Conservation (phyloP, 2,888 invertebrate species). For the Pecten maximus region DNA sequence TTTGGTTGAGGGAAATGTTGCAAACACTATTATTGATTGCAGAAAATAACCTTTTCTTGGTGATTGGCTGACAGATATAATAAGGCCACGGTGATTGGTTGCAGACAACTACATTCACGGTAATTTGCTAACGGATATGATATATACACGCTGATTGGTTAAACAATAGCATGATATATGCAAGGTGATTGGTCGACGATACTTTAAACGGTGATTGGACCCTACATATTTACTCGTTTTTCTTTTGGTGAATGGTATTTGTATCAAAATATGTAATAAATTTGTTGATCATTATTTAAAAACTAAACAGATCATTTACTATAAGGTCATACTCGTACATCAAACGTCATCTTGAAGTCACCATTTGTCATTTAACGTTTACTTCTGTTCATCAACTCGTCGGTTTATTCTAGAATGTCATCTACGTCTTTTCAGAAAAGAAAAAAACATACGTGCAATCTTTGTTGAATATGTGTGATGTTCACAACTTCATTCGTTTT, state of each 20-base stretch:
- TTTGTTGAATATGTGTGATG: background rate
- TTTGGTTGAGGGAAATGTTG: background rate
- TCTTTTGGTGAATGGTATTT: background rate
- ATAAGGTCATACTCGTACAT: too few relatives aligned
- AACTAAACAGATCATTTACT: too few relatives aligned
- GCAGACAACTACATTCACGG: background rate
- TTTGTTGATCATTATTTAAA: too few relatives aligned
- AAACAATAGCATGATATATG: too few relatives aligned
- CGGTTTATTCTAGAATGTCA: too few relatives aligned
- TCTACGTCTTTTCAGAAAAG: too few relatives aligned
- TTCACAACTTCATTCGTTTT: background rate
- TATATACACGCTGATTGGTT: background rate
- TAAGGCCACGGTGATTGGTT: background rate
- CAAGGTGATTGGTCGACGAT: too few relatives aligned
- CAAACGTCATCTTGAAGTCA: background rate
- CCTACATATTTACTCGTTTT: background rate
- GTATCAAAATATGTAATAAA: background rate
- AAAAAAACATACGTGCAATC: too few relatives aligned
- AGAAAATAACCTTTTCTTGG: background rate
- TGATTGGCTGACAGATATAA: background rate
- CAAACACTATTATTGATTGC: background rate
- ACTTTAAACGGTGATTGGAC: too few relatives aligned
- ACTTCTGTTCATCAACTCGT: background rate
- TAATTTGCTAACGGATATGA: background rate
- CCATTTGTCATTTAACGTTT: background rate